Conservation (phyloP, 2,888 invertebrate genomes). For the Synanthedon formicaeformis region DNA sequence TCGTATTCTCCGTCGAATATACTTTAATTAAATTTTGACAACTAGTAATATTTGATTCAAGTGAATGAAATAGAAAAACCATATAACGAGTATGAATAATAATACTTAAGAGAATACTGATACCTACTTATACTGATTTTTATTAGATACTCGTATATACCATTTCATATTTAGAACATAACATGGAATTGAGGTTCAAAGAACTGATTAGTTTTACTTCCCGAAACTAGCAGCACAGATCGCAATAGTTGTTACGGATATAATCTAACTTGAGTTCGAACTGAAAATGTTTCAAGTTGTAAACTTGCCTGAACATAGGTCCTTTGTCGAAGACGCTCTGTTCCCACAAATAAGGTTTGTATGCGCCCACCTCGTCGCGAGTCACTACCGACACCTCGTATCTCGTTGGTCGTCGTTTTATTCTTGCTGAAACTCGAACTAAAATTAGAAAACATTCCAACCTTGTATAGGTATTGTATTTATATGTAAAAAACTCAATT, state of each 20-base stretch:
- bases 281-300: background rate
- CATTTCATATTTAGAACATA: too few relatives aligned
- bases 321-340: constrained; percentile 95
- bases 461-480: too few relatives aligned
- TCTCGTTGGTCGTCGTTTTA: constrained; percentile 86
- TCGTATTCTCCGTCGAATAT: too few relatives aligned
- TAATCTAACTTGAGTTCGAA: background rate
- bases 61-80: too few relatives aligned
- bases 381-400: constrained; percentile 95
- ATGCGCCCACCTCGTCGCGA: constrained; percentile 93
- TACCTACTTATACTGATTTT: too few relatives aligned
- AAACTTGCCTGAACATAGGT: constrained; percentile 84
- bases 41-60: too few relatives aligned
- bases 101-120: too few relatives aligned
- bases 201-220: background rate
- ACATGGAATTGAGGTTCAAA: too few relatives aligned
- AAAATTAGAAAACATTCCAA: constrained; percentile 13
- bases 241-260: background rate
- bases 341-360: constrained; percentile 96
- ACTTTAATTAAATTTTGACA: too few relatives aligned
- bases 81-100: too few relatives aligned
- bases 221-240: background rate
- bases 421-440: constrained; percentile 89
- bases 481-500: too few relatives aligned
- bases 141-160: too few relatives aligned